Evolutionary conservation across 2,888 invertebrate genomes (phyloP), one percentile per base, ranked within the genome.

Genomic region (Philereme vetulata): DNA sequence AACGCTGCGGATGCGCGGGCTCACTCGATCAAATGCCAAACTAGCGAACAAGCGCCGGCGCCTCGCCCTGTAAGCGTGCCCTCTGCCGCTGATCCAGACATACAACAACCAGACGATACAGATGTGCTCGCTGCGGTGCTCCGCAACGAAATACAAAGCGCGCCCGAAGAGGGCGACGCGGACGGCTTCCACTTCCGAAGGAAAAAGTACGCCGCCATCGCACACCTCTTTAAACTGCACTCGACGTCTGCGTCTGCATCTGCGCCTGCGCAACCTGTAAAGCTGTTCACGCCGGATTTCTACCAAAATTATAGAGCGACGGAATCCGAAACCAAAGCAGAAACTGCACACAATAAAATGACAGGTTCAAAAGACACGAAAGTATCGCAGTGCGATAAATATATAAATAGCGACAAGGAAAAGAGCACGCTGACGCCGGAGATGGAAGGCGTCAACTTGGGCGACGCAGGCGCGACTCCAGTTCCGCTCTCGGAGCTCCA

Each of bases 171-270:
- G n/a, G 38, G 4, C 10, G 44, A 36, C n/a, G n/a, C n/a, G n/a
- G 49, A 76, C 38, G 72, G 77, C 10, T 68, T 73, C 5, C 72
- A 75, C 59, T 72, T 5, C 72, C 74, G 61, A 51, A 66, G 0
- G 82, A 79, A 51, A 76, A 70, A 8, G 75, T 56, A 88, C 59
- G 73, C 82, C 0, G 90, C 88, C 0, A 86, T 89, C 2, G 78
- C 82, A 1, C 72, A 82, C 6, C 67, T 90, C 2, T 60, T 88
- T 4, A 81, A 76, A 47, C 66, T 88, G 0, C 72, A 81, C 56
- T 70, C 81, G 1, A 3, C 61, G n/a, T 21, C 56, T 63, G 62
- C 43, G 64, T 70, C 81, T 1, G 3, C 61, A n/a, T 21, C 56
- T 63, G 62, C 43, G 64, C 82, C 44, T 64, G 66, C 72, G 72